Evolutionary conservation across 2,113 vertebrate genomes (phyloP), one percentile per base, ranked within the genome.

Genomic region (Vidua macroura): DNA sequence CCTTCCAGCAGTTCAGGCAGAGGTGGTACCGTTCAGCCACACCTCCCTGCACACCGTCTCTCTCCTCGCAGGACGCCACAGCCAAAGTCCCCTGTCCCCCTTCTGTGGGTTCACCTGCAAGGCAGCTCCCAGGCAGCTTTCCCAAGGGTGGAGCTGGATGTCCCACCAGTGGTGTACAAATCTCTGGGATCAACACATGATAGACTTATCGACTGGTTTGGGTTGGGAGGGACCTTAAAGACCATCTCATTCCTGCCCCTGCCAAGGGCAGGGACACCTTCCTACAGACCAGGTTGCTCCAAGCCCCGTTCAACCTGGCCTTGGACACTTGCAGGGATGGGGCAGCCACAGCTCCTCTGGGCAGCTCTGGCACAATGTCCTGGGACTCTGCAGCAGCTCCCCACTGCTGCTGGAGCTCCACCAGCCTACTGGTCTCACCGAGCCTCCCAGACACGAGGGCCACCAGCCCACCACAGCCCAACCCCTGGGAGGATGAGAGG

Each of bases 61-160:
- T 27, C 63, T 35, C 73, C 66, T n/a, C 0, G 0, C 59, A 15
- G 58, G 79, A 60, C 18, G 30, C 49, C 41, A 15, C 28, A 30
- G 22, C 75, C 55, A 6, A 33, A 23, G 23, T 19, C 13, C 46
- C 15, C 11, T 0, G 1, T 18, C 21, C 37, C 39, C 2, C 0
- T 67, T 11, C 22, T 11, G 12, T 24, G 51, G 44, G 20, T 11
- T 63, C 76, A 13, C 1, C 1, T 51, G 8, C 0, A 0, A 58
- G 44, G 59, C 30, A 63, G 22, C 59, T 87, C 31, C 5, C 33
- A 35, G 77, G 4, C 35, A 55, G 35, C 27, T 66, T 77, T 15
- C 21, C 56, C 44, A 11, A 30, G 25, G 27, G 14, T 60, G 41
- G 41, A 19, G 2, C 1, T 66, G 51, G 49, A 7, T 1, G 2